These are phyloP conservation scores for Porites australiensis DNA, from an alignment of 64 coral and sea anemone genomes.

Conservation along the genomic window DNA sequence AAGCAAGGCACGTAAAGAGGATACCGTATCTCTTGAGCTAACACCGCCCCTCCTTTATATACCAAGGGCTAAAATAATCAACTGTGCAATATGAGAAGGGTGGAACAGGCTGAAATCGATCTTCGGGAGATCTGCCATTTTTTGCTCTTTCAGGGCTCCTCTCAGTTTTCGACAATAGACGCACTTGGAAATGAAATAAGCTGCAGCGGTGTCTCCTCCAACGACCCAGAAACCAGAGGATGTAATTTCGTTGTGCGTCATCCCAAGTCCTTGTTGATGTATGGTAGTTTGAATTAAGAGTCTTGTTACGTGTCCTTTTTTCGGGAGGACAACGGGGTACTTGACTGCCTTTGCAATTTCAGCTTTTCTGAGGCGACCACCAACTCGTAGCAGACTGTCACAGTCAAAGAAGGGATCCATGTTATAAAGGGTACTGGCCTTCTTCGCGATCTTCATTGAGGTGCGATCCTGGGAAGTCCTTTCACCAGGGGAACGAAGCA, in stretches of 20 bases:
- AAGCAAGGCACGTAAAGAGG: conserved; percentile 22
- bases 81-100: background rate
- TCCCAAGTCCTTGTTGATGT: conserved; percentile 6
- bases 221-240: background rate
- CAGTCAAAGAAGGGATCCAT: background rate
- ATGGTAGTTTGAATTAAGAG: background rate
- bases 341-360: background rate
- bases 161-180: background rate
- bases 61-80: background rate
- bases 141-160: background rate
- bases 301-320: background rate
- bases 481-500: background rate
- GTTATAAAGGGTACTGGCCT: background rate
- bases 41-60: conserved; percentile 15
- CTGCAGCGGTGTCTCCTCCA: background rate
- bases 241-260: background rate
- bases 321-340: background rate
- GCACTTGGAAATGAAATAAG: background rate
- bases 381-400: background rate
- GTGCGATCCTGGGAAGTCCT: background rate
- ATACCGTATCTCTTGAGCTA: conserved; percentile 24
- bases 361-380: background rate
- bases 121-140: background rate
- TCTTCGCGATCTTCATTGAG: background rate
- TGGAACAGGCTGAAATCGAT: background rate